Evolutionary conservation across 2,797 vertebrate species (phyloP).

Genomic region (Parauchenoglanis ngamensis): DNA sequence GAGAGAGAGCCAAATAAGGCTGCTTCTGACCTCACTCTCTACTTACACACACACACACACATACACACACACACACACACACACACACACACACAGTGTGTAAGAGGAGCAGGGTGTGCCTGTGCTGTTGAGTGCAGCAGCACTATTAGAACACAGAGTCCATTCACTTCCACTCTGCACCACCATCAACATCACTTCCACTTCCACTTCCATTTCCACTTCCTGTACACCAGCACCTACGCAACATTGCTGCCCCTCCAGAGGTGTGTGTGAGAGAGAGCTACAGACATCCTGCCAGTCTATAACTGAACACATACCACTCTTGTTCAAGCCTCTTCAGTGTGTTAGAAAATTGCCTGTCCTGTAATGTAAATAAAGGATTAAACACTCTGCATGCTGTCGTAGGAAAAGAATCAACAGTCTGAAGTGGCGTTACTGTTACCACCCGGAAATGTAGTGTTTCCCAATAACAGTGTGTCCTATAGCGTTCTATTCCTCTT

Average conservation of each 20-base stretch:
- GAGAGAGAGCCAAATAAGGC: slow-evolving; percentile 14
- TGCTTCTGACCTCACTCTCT: not conserved
- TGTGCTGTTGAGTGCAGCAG: not conserved
- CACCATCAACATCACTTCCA: not conserved
- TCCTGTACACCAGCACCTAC: not conserved
- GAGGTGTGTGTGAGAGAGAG: not conserved
- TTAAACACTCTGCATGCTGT: not conserved
- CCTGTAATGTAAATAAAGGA: not conserved
- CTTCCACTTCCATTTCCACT: not conserved
- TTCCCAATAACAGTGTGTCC: not conserved
- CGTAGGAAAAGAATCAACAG: not conserved
- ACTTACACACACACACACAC: not conserved
- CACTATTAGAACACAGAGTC: not conserved
- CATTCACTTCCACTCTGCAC: not conserved
- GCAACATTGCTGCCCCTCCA: not conserved
- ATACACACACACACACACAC: slow-evolving; percentile 15
- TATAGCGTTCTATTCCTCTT: not conserved
- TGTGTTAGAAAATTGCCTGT: not conserved
- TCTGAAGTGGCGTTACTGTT: too few relatives aligned
- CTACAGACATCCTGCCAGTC: not conserved
- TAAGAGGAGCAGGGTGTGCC: slow-evolving; percentile 9
- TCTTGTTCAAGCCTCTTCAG: not conserved
- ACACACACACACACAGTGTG: slow-evolving; percentile 13
- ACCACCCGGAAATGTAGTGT: not conserved
- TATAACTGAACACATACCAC: not conserved